Evolutionary conservation across 2,113 vertebrate genomes (phyloP).

Genomic region (Phalacrocorax pelagicus): DNA sequence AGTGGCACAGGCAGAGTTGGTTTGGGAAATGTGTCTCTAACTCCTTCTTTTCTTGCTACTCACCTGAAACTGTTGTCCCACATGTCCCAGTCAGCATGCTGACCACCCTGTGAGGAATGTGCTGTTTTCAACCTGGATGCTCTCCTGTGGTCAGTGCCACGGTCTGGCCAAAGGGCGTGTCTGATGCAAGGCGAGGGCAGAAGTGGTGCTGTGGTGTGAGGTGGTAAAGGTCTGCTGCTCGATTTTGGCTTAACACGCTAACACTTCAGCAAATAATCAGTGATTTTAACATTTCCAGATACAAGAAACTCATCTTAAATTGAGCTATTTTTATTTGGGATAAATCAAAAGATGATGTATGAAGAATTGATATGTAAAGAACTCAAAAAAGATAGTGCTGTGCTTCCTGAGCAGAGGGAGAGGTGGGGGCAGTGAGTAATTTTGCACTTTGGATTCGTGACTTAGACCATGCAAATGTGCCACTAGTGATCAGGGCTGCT

Average conservation of each 20-base stretch:
- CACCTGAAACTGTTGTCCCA: background rate
- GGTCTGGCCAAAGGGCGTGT: background rate
- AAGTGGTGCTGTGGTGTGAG: background rate
- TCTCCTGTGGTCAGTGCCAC: background rate
- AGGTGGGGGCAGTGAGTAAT: background rate
- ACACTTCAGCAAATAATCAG: background rate
- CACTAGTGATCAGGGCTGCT: background rate
- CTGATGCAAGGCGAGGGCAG: background rate
- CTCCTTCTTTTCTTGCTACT: background rate
- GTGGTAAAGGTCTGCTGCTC: background rate
- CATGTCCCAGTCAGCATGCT: background rate
- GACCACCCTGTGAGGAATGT: background rate
- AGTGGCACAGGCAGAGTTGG: rapidly evolving
- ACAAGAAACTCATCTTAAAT: background rate
- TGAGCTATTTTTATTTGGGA: background rate
- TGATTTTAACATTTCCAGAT: background rate
- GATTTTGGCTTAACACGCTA: background rate
- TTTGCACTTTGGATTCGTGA: background rate
- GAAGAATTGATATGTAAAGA: background rate
- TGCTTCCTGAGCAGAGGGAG: background rate
- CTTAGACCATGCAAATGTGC: background rate
- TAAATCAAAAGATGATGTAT: background rate
- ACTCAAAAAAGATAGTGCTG: background rate
- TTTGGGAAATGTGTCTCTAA: background rate
- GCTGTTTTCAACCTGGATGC: background rate